Conservation (phyloP, 2,113 vertebrate species). For the Baryphthengus martii region DNA sequence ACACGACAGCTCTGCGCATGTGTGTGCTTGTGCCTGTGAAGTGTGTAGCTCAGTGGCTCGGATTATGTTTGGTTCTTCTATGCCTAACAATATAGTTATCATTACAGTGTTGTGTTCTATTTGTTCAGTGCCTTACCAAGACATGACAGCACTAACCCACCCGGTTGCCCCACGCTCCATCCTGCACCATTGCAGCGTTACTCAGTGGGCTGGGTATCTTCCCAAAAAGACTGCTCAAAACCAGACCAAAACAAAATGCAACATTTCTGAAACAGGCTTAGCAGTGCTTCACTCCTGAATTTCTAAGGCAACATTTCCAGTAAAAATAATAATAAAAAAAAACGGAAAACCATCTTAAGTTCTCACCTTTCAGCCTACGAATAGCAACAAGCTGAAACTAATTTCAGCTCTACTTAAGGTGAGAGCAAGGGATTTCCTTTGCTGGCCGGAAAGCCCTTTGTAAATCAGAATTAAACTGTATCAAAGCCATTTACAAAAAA, state of each 20-base stretch:
- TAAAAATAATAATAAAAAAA: too few relatives aligned
- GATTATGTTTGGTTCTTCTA: neutral
- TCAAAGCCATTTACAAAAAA: neutral
- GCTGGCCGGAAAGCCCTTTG: neutral
- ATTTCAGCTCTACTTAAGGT: neutral
- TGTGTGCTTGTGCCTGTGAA: neutral
- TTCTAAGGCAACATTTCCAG: neutral
- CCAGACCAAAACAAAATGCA: neutral
- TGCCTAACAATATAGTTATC: neutral
- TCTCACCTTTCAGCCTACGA: neutral
- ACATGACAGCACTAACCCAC: neutral
- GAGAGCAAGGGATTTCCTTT: neutral
- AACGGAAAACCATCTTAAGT: neutral
- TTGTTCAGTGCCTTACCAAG: neutral
- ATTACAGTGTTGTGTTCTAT: neutral
- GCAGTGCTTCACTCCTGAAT: neutral
- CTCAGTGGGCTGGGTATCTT: neutral
- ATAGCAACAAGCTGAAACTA: neutral
- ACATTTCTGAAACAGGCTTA: neutral
- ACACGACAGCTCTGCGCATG: rapidly evolving
- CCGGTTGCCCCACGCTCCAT: neutral
- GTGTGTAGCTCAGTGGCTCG: neutral
- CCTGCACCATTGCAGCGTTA: neutral
- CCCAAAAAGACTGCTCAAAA: neutral
- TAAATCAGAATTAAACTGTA: neutral